Evolutionary conservation across 2,888 invertebrate genomes (phyloP), one percentile per base, ranked within the genome.

Genomic region (Agonopterix alstromeriana): DNA sequence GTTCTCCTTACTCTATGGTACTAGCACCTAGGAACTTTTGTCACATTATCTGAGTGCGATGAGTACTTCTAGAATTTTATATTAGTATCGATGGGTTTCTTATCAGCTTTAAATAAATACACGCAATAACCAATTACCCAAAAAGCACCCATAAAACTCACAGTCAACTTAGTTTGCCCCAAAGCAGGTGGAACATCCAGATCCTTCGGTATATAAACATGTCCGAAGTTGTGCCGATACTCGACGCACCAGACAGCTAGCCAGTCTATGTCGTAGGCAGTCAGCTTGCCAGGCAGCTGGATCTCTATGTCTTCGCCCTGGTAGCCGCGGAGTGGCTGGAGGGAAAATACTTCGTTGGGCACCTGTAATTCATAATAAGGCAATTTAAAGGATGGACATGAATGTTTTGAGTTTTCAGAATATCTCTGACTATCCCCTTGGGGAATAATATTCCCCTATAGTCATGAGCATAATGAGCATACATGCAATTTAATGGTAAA

Each of bases 231-330:
- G 70, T 97, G 96, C 4, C 93, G 84, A 80, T 94, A 95, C 67
- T 94, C 93, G n/a, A 97, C 95, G 70, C 97, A 97, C 96, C 96
- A 97, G 0, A 97, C 94, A 0, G 96, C 92, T 35, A 97, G 90
- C 96, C 97, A 97, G 80, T 97, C 96, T 61, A 97, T 95, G 77
- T 97, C 96, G 82, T 96, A 94, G 0, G 96, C 95, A 0, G 97
- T 96, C 57, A 97, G 79, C 63, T 93, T 92, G 45, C 94, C 94
- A 0, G 97, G 97, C 48, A 97, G 82, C 67, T 95, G 95, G 60
- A 97, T 94, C 85, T 97, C 97, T 52, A 97, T 96, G 77, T 97
- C 97, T 74, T 97, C 96, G 3, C 97, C 97, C 68, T 95, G 94
- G 81, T 97, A 97, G 4, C 95, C 95, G 7, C 94, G 91, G 40